Conservation (phyloP, 2,113 vertebrate genomes). For the Dicrurus megarhynchus region DNA sequence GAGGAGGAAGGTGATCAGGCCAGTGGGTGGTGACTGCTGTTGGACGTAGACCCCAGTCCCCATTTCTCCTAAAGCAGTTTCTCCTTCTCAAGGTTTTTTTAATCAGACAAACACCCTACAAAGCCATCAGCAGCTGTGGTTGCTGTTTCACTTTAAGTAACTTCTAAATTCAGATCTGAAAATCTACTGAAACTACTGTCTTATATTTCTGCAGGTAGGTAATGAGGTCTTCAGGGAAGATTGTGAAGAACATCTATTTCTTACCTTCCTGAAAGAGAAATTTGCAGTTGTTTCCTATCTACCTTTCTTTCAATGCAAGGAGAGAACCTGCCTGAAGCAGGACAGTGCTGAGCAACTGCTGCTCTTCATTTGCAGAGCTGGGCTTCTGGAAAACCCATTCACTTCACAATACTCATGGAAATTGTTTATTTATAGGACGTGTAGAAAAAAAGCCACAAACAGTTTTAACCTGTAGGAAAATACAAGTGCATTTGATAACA, state of each 20-base stretch:
- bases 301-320: neutral
- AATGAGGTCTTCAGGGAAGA: neutral
- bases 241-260: neutral
- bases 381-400: neutral
- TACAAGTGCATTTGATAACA: neutral
- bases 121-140: rapidly evolving
- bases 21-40: neutral
- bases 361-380: neutral
- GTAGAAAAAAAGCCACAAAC: neutral
- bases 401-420: neutral
- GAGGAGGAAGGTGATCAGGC: neutral
- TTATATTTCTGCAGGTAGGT: neutral
- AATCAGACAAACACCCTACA: neutral
- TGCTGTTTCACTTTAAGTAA: neutral
- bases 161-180: neutral
- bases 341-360: neutral
- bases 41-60: neutral
- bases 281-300: neutral
- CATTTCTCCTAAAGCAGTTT: neutral
- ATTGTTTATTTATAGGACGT: neutral
- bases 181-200: neutral
- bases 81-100: neutral
- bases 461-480: neutral
- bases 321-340: neutral
- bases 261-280: neutral